These are phyloP conservation scores for Lagria hirta DNA, from an alignment of 2,888 invertebrate species.

Conservation along the genomic window DNA sequence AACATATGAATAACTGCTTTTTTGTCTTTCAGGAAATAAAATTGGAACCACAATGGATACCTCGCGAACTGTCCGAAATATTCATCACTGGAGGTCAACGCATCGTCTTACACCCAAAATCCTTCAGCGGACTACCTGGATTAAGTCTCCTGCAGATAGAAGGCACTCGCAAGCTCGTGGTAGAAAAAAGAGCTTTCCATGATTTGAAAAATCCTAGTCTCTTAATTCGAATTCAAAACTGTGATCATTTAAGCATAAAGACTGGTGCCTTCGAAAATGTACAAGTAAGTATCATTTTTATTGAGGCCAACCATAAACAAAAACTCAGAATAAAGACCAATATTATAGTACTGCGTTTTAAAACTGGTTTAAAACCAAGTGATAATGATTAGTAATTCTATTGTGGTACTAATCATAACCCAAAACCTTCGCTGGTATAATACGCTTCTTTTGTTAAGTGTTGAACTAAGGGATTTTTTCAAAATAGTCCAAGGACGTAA, in stretches of 20 bases:
- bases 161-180: constrained; percentile 57
- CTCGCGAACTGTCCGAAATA: constrained; percentile 61
- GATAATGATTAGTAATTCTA: too few species aligned
- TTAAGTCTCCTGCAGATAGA: constrained; percentile 60
- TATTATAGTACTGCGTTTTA: too few species aligned
- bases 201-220: constrained; percentile 62
- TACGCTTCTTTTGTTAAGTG: too few species aligned
- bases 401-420: too few species aligned
- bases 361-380: too few species aligned
- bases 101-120: constrained; percentile 59
- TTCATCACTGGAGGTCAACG: constrained; percentile 60
- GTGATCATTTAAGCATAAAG: constrained; percentile 63
- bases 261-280: constrained; percentile 65
- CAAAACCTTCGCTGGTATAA: too few species aligned
- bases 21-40: constrained; percentile 55
- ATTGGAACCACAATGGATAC: constrained; percentile 58
- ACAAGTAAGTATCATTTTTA: constrained; percentile 49
- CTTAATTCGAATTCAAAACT: constrained; percentile 62
- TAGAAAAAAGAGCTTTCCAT: constrained; percentile 63
- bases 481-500: too few species aligned
- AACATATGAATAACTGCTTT: constrained; percentile 19
- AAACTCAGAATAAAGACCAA: neutral
- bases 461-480: too few species aligned
- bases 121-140: constrained; percentile 60
- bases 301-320: constrained; percentile 3